Evolutionary conservation across 2,797 vertebrate genomes (phyloP), one percentile per base, ranked within the genome.

Genomic region (Phrynocephalus guinanensis): DNA sequence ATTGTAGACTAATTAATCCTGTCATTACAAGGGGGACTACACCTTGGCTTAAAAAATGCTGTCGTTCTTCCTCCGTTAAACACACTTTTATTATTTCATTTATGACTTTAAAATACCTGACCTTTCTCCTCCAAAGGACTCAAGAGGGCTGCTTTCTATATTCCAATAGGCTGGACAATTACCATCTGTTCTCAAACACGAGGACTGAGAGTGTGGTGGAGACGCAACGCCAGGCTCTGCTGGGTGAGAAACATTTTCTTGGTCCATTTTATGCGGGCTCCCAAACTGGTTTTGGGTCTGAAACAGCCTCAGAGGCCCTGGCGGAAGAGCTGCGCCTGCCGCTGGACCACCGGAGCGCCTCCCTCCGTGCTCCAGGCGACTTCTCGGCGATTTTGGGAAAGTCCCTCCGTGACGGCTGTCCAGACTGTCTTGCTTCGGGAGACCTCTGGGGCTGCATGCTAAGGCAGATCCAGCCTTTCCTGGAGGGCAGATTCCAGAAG

Each of bases 401-500:
- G 28, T 38, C 4, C 44, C 6, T 7, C 76, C 30, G 8, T 11
- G 33, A 1, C 9, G 15, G 38, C 70, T 50, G 48, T 26, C 85
- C 7, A 33, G 50, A 11, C 20, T 71, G 48, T 79, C 76, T 38
- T 52, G 77, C 48, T 33, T 18, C 50, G 28, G 50, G 9, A 28
- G 28, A 56, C 13, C 56, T 16, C 73, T 70, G 1, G 52, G 26
- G 44, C 6, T 22, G 2, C 28, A 28, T 33, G 72, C n/a, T 24
- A 75, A 44, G 33, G 33, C n/a, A 20, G 30, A 2, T 18, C 82
- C 6, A n/a, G 52, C 8, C 2, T 44, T 81, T 86, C 85, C 85
- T 81, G 70, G 60, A 75, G 85, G 78, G 79, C 52, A 81, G 79
- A 86, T 86, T 75, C 78, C 79, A 81, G 68, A 81, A 66, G 71